Conservation (phyloP, 2,113 vertebrate species). For the Gambusia holbrooki region DNA sequence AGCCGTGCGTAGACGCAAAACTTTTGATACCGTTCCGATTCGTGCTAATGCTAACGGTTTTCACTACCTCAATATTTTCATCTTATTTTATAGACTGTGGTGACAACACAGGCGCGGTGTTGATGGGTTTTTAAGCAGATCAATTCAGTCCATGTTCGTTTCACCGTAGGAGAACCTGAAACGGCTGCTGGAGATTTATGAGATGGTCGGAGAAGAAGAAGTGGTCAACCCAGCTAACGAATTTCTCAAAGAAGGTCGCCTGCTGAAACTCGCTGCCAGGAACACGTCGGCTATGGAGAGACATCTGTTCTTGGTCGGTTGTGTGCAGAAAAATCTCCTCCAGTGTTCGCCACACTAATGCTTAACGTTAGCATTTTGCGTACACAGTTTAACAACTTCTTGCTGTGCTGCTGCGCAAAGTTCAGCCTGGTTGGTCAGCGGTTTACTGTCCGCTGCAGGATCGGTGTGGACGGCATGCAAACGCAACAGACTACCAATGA, state of each 20-base stretch:
- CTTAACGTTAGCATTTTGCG: neutral
- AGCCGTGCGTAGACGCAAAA: slow-evolving; percentile 81
- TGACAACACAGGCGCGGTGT: neutral
- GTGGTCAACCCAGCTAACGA: slow-evolving; percentile 93
- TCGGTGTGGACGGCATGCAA: slow-evolving; percentile 92
- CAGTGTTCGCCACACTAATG: neutral
- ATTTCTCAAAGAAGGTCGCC: slow-evolving; percentile 91
- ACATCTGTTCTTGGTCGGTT: slow-evolving; percentile 89
- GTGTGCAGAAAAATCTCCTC: neutral
- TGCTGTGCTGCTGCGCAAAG: slow-evolving; percentile 93
- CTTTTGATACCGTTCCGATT: neutral
- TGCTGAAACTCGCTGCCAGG: slow-evolving; percentile 92
- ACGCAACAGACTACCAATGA: slow-evolving; percentile 90
- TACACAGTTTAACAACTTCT: slow-evolving; percentile 92
- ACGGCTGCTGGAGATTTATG: slow-evolving; percentile 90
- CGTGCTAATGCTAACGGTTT: neutral
- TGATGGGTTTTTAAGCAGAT: neutral
- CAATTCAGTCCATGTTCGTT: neutral
- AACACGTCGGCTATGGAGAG: slow-evolving; percentile 92
- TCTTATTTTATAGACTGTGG: neutral
- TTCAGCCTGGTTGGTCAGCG: slow-evolving; percentile 93
- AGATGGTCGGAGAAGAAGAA: slow-evolving; percentile 95
- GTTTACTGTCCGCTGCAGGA: slow-evolving; percentile 87
- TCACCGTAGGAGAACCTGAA: slow-evolving; percentile 86
- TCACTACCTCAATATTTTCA: neutral